Conservation (phyloP, 2,797 vertebrate genomes). For the Jordanella pulchra region DNA sequence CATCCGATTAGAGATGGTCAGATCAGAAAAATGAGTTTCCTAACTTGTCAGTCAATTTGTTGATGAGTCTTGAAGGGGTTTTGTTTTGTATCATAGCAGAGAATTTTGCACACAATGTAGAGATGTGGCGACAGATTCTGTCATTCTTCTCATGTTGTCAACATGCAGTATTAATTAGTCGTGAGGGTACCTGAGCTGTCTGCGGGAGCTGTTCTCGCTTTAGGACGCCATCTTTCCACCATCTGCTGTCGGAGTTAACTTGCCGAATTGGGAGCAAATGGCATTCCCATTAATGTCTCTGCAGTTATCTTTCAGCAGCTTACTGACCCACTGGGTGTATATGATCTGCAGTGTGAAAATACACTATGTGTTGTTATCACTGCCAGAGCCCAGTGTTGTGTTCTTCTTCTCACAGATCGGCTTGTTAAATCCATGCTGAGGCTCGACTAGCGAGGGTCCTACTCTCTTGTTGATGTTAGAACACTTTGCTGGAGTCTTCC, state of each 20-base stretch:
- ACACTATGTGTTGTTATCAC: constrained; percentile 9
- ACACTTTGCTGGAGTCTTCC: constrained; percentile 8
- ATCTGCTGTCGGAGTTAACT: constrained; percentile 35
- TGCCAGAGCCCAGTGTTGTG: constrained; percentile 7
- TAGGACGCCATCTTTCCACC: constrained; percentile 18
- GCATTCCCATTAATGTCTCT: constrained; percentile 29
- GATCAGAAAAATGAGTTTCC: constrained; percentile 42
- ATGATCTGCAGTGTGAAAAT: constrained; percentile 15
- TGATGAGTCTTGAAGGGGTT: constrained; percentile 16
- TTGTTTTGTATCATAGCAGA: constrained; percentile 5
- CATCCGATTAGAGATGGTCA: constrained; percentile 14
- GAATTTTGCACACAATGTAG: not conserved
- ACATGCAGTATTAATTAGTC: constrained; percentile 38
- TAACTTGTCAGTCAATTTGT: constrained; percentile 17
- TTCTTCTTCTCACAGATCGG: constrained; percentile 2
- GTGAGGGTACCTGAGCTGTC: constrained; percentile 7
- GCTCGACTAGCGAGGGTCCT: not conserved
- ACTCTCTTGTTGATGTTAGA: not conserved
- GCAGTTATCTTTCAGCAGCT: constrained; percentile 32
- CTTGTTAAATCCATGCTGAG: constrained; percentile 12
- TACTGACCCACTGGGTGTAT: constrained; percentile 10
- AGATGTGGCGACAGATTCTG: constrained; percentile 5
- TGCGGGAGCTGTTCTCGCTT: not conserved
- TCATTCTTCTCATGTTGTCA: constrained; percentile 3
- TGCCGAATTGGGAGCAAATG: constrained; percentile 37